Evolutionary conservation across 1,140 invertebrate species (phyloP).

Genomic region (Dryas iulia): DNA sequence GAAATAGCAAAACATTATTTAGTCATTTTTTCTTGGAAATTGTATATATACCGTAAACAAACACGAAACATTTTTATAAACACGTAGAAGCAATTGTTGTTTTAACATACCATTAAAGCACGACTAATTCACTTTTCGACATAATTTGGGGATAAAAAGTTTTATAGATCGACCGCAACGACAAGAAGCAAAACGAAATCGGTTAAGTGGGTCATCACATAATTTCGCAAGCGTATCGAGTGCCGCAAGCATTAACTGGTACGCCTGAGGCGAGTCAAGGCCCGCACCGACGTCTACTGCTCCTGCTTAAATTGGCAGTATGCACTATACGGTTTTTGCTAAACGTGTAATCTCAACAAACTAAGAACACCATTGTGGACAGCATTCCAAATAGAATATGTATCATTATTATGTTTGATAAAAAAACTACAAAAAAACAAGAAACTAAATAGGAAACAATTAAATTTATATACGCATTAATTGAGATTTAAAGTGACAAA

Average conservation of each 20-base stretch:
- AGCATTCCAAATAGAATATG: background rate
- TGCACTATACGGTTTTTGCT: background rate
- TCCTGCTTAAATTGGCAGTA: slow-evolving; percentile 31
- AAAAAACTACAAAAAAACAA: too few species aligned
- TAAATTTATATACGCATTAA: background rate
- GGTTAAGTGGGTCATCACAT: slow-evolving; percentile 77
- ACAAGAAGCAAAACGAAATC: slow-evolving; percentile 73
- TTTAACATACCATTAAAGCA: slow-evolving; percentile 1
- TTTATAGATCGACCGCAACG: slow-evolving; percentile 59
- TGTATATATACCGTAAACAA: background rate
- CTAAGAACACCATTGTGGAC: background rate
- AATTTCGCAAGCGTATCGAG: slow-evolving; percentile 79
- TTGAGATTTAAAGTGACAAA: background rate
- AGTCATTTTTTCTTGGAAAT: background rate
- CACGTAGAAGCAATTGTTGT: background rate
- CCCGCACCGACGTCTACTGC: slow-evolving; percentile 46
- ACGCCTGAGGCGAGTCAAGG: slow-evolving; percentile 73
- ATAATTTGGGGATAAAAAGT: slow-evolving; percentile 64
- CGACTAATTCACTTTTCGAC: slow-evolving; percentile 46
- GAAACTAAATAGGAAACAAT: too few species aligned
- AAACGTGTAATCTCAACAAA: background rate
- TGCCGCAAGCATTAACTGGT: slow-evolving; percentile 77
- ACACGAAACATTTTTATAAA: background rate
- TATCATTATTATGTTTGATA: too few species aligned
- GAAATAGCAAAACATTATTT: background rate